phyloP scores from a whole-genome alignment of 2,113 vertebrate genomes.

The Forbesichthys agassizii region DNA sequence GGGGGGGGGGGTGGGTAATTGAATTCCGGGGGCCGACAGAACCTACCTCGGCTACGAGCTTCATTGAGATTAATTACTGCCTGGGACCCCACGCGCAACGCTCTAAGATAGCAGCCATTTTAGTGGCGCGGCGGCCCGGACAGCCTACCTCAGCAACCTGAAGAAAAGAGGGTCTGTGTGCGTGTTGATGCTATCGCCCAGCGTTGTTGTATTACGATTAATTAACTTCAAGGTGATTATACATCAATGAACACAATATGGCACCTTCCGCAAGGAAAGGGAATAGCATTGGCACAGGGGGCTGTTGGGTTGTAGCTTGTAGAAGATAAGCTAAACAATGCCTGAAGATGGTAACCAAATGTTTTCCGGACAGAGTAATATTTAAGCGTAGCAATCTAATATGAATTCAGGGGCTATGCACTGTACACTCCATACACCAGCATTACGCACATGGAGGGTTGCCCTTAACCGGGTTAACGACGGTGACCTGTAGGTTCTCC shows the following conservation, averaged over 20 bases:
- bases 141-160: slow-evolving; percentile 77
- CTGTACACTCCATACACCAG: slow-evolving; percentile 69
- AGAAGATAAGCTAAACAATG: slow-evolving; percentile 73
- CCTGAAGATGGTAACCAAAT: slow-evolving; percentile 74
- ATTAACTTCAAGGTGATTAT: slow-evolving; percentile 83
- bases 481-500: slow-evolving; percentile 64
- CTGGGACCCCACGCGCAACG: slow-evolving; percentile 81
- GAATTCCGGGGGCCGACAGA: slow-evolving; percentile 89
- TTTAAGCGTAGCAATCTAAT: slow-evolving; percentile 65
- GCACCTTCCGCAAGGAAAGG: slow-evolving; percentile 21
- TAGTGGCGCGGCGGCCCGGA: slow-evolving; percentile 70
- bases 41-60: slow-evolving; percentile 87
- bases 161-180: slow-evolving; percentile 56
- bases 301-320: slow-evolving; percentile 29
- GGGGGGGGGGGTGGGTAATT: slow-evolving; percentile 59
- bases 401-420: slow-evolving; percentile 66
- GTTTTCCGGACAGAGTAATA: slow-evolving; percentile 68
- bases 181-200: slow-evolving; percentile 67
- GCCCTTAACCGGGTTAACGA: slow-evolving; percentile 62
- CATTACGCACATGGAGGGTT: slow-evolving; percentile 43
- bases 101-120: slow-evolving; percentile 82
- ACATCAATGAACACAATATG: slow-evolving; percentile 60
- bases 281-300: slow-evolving; percentile 31
- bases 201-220: slow-evolving; percentile 75
- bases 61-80: slow-evolving; percentile 99